Evolutionary conservation across 2,797 vertebrate genomes (phyloP).

Genomic region (Pogoniulus pusillus): DNA sequence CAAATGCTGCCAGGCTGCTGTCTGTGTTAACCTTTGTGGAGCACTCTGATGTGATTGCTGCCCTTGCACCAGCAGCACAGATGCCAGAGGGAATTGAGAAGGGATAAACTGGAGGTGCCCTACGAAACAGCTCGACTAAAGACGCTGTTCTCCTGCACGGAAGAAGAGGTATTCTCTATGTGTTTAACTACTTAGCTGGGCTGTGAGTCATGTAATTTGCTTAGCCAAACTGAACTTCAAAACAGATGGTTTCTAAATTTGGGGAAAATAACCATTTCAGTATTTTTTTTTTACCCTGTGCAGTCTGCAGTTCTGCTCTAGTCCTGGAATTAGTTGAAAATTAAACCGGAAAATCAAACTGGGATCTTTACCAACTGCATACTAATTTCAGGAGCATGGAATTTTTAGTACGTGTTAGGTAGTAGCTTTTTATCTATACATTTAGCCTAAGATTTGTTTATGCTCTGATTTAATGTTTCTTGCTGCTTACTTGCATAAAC

Average conservation of each 20-base stretch:
- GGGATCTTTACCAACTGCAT: slow-evolving; percentile 1
- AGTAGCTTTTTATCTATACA: not conserved
- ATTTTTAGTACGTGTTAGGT: not conserved
- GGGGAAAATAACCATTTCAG: slow-evolving; percentile 27
- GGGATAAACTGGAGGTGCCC: not conserved
- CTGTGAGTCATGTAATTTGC: slow-evolving; percentile 22
- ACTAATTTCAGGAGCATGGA: slow-evolving; percentile 1
- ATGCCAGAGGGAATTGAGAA: not conserved
- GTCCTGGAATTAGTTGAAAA: slow-evolving; percentile 49
- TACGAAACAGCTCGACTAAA: slow-evolving; percentile 16
- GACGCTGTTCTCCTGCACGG: not conserved
- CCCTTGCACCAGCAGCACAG: not conserved
- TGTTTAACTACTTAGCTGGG: slow-evolving; percentile 1
- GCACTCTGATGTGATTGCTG: not conserved
- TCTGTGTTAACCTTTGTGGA: slow-evolving; percentile 44
- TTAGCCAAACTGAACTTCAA: slow-evolving; percentile 53
- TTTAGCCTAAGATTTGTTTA: slow-evolving; percentile 49
- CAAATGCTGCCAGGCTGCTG: not conserved
- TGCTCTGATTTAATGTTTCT: slow-evolving; percentile 39
- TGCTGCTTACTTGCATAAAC: slow-evolving; percentile 45
- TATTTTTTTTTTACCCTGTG: not conserved
- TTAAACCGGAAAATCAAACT: slow-evolving; percentile 36
- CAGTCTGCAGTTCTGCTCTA: slow-evolving; percentile 40
- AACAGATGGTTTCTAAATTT: slow-evolving; percentile 68
- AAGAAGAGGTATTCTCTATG: not conserved